Evolutionary conservation across 2,797 vertebrate species (phyloP), one percentile per base, ranked within the genome.

Genomic region (Sphenopsis melanotis): DNA sequence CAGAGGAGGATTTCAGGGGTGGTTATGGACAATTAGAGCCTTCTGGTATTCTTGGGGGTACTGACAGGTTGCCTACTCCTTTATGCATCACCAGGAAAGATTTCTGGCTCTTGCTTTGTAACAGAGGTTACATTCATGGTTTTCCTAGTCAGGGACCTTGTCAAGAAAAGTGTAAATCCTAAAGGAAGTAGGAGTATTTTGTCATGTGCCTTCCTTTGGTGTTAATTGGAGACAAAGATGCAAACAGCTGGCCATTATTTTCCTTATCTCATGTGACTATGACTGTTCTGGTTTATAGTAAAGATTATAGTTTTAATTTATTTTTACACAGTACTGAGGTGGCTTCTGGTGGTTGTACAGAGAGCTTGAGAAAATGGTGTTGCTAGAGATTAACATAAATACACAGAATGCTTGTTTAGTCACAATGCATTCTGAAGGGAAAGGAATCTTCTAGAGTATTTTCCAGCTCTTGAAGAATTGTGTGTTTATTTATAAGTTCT

Each of bases 121-220:
- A 44, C 10, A 5, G 37, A 4, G 3, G 30, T 68, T 49, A 10
- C 0, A 0, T 61, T 78, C 30, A 39, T 44, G 18, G 17, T 57
- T 86, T 91, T 90, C 55, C 24, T 61, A 12, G n/a, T 65, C 3
- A 3, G 15, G 37, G 39, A 42, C 50, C 32, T 87, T 24, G 42
- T n/a, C 36, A 69, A 65, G 22, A 34, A 52, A 63, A 63, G 6
- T 64, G 27, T 42, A 68, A 83, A 65, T 64, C 9, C 52, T 70
- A 42, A 61, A 76, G 65, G 34, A 88, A 57, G 34, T 70, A 15
- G 30, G 19, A 80, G 23, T 29, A 41, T 47, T 71, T 88, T 69
- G 50, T 87, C 32, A 66, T 24, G 7, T 74, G 26, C 11, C 11
- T n/a, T 57, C n/a, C 70, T 72, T 64, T 85, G 49, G 36, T 81